These are phyloP conservation scores for Xestia c-nigrum DNA, from an alignment of 2,888 invertebrate genomes.

Conservation along the genomic window DNA sequence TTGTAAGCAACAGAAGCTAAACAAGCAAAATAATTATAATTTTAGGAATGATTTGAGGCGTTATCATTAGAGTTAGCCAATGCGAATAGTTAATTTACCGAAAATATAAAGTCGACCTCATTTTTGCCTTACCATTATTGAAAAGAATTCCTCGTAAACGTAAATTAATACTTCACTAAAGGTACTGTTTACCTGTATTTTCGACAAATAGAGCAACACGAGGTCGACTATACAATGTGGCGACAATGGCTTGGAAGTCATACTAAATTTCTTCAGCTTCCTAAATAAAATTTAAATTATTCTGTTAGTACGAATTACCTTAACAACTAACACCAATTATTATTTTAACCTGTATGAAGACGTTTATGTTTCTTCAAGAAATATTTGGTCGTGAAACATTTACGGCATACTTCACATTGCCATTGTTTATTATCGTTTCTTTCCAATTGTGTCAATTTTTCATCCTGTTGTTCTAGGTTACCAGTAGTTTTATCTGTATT, in stretches of 20 bases:
- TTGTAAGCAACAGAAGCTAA: slow-evolving; percentile 34
- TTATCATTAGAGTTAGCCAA: slow-evolving; percentile 57
- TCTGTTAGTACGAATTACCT: slow-evolving; percentile 88
- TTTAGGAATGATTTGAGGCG: slow-evolving; percentile 20
- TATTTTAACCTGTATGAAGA: slow-evolving; percentile 93
- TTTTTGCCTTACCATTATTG: neutral
- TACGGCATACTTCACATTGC: slow-evolving; percentile 96
- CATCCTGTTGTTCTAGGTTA: slow-evolving; percentile 66
- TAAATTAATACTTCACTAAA: neutral
- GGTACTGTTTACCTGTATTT: neutral
- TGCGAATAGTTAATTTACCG: slow-evolving; percentile 49
- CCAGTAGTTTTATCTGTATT: slow-evolving; percentile 64
- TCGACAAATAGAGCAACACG: neutral
- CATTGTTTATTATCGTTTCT: slow-evolving; percentile 94
- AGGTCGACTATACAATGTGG: slow-evolving; percentile 28
- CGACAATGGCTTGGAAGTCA: slow-evolving; percentile 13
- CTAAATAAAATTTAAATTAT: slow-evolving; percentile 61
- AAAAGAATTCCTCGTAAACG: neutral
- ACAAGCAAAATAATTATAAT: slow-evolving; percentile 26
- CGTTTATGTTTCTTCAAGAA: slow-evolving; percentile 97
- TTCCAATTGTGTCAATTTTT: slow-evolving; percentile 72
- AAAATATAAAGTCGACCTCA: slow-evolving; percentile 23
- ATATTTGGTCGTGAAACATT: slow-evolving; percentile 97
- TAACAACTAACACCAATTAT: slow-evolving; percentile 85
- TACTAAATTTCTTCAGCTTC: neutral